A percentile compares a stretch with the other conserved stretches of the same genome.
phyloP scores from a whole-genome alignment of 2,888 invertebrate genomes.

The Pasiphila rectangulata region DNA sequence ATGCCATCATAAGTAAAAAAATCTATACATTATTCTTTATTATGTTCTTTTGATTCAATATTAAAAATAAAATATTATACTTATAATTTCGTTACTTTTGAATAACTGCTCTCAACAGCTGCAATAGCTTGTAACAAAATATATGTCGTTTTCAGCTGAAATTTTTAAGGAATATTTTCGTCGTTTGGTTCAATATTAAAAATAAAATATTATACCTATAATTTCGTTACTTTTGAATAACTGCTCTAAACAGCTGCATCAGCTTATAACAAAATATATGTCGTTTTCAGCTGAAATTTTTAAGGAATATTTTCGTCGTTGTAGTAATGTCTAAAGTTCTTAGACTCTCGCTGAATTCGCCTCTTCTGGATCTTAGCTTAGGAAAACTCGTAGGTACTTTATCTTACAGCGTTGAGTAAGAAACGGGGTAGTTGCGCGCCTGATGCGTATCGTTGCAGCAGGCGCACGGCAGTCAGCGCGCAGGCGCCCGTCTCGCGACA shows the following conservation, averaged over 20 bases:
- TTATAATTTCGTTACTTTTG: no score
- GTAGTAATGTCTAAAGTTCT: no score
- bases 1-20: no score
- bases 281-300: no score
- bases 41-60: no score
- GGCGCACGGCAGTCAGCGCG: slow-evolving; percentile 78
- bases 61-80: no score
- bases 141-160: not conserved
- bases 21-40: not conserved
- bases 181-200: no score
- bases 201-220: no score
- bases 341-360: no score
- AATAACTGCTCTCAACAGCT: slow-evolving; percentile 6
- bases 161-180: not conserved
- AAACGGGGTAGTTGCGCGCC: slow-evolving; percentile 54
- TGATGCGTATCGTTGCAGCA: slow-evolving; percentile 66
- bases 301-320: no score
- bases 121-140: not conserved
- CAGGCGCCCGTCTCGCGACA: slow-evolving; percentile 80
- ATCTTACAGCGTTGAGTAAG: slow-evolving; percentile 59
- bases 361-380: no score
- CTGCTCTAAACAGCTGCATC: not conserved
- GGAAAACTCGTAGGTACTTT: not conserved
- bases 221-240: no score
- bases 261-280: not conserved